Conservation (phyloP, 64 coral and sea anemone species). For the Orbicella faveolata region DNA sequence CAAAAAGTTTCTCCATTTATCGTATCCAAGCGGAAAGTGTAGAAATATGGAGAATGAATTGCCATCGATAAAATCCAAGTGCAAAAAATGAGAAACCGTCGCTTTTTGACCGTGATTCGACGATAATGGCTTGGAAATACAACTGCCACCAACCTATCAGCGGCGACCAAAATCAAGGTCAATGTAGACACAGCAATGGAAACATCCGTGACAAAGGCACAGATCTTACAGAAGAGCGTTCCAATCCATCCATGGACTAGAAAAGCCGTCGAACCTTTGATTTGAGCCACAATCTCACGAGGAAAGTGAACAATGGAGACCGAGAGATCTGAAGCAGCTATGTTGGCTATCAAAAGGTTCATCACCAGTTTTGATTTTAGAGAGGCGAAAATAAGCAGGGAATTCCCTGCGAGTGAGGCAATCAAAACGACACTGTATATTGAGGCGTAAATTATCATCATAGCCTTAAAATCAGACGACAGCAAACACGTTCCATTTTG, state of each 20-base stretch:
- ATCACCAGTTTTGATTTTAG: background rate
- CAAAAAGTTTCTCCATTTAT: too few species aligned
- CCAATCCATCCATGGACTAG: conserved; percentile 7
- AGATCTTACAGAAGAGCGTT: conserved; percentile 29
- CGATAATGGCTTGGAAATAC: conserved; percentile 20
- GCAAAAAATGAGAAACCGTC: background rate
- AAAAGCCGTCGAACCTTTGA: background rate
- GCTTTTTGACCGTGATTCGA: background rate
- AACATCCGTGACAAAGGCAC: conserved; percentile 18
- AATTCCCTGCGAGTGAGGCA: background rate
- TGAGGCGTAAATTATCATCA: background rate
- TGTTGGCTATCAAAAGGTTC: conserved; percentile 31
- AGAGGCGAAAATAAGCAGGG: background rate
- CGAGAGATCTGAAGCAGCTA: conserved; percentile 43
- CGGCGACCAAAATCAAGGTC: conserved; percentile 41
- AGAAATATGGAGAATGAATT: conserved; percentile 13
- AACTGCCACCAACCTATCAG: conserved; percentile 46
- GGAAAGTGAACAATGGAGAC: background rate
- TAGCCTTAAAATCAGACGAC: too few species aligned
- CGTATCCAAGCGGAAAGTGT: background rate
- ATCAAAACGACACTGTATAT: background rate
- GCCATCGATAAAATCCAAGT: conserved; percentile 15
- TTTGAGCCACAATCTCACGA: background rate
- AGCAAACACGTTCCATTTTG: too few species aligned
- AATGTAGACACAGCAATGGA: conserved; percentile 6